Conservation (phyloP, 53 echinoderm and acorn worm species). For the Zoroaster sp. region DNA sequence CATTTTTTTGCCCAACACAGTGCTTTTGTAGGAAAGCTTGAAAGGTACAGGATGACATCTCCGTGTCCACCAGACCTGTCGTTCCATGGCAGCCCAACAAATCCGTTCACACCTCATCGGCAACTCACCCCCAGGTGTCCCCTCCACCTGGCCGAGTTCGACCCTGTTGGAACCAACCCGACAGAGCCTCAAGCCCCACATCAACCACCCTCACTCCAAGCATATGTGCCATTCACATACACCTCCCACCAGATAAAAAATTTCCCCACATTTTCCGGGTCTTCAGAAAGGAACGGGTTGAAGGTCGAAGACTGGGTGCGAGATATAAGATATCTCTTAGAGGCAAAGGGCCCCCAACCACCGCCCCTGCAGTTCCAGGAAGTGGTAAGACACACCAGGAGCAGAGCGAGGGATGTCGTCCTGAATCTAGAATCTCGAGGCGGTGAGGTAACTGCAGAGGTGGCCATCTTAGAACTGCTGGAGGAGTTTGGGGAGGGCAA, state of each 20-base stretch:
- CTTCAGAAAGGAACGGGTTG: not conserved
- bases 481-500: not conserved
- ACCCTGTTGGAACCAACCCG: not conserved
- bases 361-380: not conserved
- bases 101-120: no score
- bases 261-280: not conserved
- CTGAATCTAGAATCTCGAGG: no score
- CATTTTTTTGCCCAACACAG: no score
- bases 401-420: no score
- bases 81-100: no score
- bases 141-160: not conserved
- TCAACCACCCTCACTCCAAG: no score
- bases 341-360: not conserved
- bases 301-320: constrained; percentile 28
- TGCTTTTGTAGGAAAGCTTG: no score
- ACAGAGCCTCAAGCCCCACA: not conserved
- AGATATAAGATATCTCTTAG: constrained; percentile 28
- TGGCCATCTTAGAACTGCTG: no score
- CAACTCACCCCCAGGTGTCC: not conserved
- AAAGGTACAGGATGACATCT: no score
- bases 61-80: no score
- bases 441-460: no score
- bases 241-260: not conserved
- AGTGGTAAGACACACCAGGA: constrained; percentile 6
- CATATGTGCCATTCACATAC: no score